Conservation (phyloP, 2,797 vertebrate genomes). For the Psittacula echo region DNA sequence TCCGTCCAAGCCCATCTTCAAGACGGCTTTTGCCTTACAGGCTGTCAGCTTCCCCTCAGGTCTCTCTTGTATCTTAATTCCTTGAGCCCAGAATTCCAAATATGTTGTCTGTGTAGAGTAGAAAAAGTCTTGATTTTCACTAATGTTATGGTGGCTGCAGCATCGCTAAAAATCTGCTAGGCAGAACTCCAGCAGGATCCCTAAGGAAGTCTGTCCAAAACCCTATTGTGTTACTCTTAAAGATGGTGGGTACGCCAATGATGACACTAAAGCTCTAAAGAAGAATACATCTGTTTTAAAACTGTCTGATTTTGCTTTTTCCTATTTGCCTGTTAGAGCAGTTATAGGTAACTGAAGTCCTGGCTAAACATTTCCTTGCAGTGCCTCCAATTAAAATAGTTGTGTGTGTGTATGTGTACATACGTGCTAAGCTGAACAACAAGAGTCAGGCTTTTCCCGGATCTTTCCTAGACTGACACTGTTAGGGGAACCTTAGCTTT, state of each 20-base stretch:
- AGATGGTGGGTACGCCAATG: background rate
- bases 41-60: background rate
- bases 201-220: background rate
- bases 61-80: background rate
- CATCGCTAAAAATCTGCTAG: background rate
- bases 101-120: background rate
- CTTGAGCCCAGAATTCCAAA: background rate
- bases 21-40: background rate
- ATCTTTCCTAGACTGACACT: background rate
- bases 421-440: background rate
- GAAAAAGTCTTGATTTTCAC: background rate
- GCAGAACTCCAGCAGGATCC: background rate
- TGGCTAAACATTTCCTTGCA: background rate
- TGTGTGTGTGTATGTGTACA: background rate
- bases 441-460: background rate
- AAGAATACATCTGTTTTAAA: background rate
- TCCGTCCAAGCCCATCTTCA: background rate
- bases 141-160: background rate
- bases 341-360: background rate
- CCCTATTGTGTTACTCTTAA: background rate
- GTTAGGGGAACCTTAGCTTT: background rate
- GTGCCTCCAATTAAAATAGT: background rate
- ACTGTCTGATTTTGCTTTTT: background rate
- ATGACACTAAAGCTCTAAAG: background rate
- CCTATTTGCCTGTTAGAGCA: background rate